Evolutionary conservation across 2,888 invertebrate genomes (phyloP), one percentile per base, ranked within the genome.

Genomic region (Pterostichus madidus): DNA sequence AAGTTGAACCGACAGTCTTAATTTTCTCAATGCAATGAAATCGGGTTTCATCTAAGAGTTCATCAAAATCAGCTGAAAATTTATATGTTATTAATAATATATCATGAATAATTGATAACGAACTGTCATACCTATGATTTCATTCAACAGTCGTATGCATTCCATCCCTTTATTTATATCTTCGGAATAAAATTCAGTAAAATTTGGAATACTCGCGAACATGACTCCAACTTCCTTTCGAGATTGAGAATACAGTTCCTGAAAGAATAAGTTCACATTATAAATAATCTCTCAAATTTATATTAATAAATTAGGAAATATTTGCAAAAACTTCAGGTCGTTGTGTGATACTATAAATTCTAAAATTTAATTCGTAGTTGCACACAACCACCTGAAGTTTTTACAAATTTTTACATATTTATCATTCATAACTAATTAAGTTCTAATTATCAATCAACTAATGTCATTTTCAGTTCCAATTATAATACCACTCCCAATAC

Each of bases 161-260:
- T 99, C 99, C 88, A 99, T 96, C 15, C 99, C 99, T 89, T 98
- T 98, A 91, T 99, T 98, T 61, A 96, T 96, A 88, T 97, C 97
- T 90, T 99, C 99, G 0, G 98, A 97, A 91, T 99, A 99, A 91
- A 99, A 99, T 90, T 99, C 98, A 85, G 97, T 96, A 90, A 99
- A 99, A 91, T 99, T 99, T 2, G 99, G 97, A 86, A 99, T 98
- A 80, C 98, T 98, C 7, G 98, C 99, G 91, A 99, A 99, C 94
- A 99, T 95, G 0, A 99, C 98, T 56, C 98, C 98, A 6, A 96
- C 97, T 89, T 95, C 95, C 85, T 95, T 94, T 81, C 96, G 94
- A 85, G 95, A 94, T 87, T 96, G 96, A 0, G 96, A 95, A 88
- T 96, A 96, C 84, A 96, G 90, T 89, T 96, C 95, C 96, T 96